Percentiles rank a stretch among this genome's conserved stretches.
These are phyloP conservation scores for Leptopilina clavipes DNA, from an alignment of 1,140 invertebrate genomes.

Conservation along the genomic window DNA sequence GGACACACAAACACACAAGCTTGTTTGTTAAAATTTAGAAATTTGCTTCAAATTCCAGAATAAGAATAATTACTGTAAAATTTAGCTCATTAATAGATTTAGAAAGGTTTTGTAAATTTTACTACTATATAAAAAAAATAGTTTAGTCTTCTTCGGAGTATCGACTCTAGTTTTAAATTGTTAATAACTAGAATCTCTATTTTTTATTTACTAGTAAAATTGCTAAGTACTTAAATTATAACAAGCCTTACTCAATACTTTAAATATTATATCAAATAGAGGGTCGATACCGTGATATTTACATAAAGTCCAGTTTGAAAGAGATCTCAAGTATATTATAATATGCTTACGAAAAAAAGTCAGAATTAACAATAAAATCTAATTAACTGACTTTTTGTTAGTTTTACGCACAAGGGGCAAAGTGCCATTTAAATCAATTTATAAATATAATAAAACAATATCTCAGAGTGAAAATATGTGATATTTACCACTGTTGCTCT, in stretches of 20 bases:
- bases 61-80: neutral
- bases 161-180: neutral
- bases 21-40: slow-evolving; percentile 31
- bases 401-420: slow-evolving; percentile 24
- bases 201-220: neutral
- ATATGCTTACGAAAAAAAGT: neutral
- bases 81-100: neutral
- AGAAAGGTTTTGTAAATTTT: neutral
- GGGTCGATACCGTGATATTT: slow-evolving; percentile 1
- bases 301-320: slow-evolving; percentile 2
- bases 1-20: neutral
- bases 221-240: too few species aligned
- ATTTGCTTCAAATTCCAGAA: neutral
- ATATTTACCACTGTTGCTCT: slow-evolving; percentile 18
- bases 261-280: neutral
- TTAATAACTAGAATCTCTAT: neutral
- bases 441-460: neutral
- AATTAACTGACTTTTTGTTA: neutral
- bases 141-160: neutral
- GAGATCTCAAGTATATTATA: neutral
- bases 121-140: neutral
- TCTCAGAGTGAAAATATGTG: slow-evolving; percentile 17
- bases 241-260: too few species aligned
- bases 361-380: neutral
- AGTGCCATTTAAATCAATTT: slow-evolving; percentile 29